Evolutionary conservation across 1,140 invertebrate species (phyloP).

Genomic region (Drosophila lowei): DNA sequence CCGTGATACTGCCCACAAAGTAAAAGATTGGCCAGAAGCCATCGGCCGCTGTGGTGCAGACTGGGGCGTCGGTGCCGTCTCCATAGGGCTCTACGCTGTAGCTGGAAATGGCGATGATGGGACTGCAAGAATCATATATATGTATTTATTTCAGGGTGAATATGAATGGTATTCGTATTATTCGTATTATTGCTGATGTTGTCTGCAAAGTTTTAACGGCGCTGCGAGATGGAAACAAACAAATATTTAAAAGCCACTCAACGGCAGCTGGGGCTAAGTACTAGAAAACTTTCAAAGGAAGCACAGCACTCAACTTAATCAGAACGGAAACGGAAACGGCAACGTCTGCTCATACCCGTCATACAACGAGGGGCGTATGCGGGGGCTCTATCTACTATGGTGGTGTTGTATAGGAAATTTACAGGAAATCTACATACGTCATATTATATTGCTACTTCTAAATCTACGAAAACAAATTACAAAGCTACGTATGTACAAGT

Average conservation of each 20-base stretch:
- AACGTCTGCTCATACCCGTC: constrained; percentile 51
- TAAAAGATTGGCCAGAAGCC: constrained; percentile 90
- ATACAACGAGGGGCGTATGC: constrained; percentile 4
- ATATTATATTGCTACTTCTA: constrained; percentile 8
- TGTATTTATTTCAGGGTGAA: constrained; percentile 11
- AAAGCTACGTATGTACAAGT: constrained; percentile 35
- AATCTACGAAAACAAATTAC: constrained; percentile 45
- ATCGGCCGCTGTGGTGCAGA: constrained; percentile 89
- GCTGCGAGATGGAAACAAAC: constrained; percentile 43
- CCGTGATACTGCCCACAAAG: constrained; percentile 89
- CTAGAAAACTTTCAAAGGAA: constrained; percentile 49
- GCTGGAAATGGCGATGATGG: constrained; percentile 89
- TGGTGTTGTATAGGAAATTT: constrained; percentile 20
- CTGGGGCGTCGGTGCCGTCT: constrained; percentile 87
- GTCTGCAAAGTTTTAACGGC: constrained; percentile 66
- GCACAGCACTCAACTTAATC: constrained; percentile 73
- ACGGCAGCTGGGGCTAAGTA: constrained; percentile 20
- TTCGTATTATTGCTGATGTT: constrained; percentile 23
- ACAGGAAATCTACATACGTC: constrained; percentile 23
- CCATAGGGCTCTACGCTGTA: constrained; percentile 88
- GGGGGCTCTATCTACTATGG: constrained; percentile 31
- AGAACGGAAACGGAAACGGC: constrained; percentile 66
- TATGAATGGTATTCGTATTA: constrained; percentile 8
- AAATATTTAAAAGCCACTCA: constrained; percentile 62
- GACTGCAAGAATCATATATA: constrained; percentile 85